phyloP scores from a whole-genome alignment of 2,113 vertebrate species.

The Tenebrosternarchus preto region DNA sequence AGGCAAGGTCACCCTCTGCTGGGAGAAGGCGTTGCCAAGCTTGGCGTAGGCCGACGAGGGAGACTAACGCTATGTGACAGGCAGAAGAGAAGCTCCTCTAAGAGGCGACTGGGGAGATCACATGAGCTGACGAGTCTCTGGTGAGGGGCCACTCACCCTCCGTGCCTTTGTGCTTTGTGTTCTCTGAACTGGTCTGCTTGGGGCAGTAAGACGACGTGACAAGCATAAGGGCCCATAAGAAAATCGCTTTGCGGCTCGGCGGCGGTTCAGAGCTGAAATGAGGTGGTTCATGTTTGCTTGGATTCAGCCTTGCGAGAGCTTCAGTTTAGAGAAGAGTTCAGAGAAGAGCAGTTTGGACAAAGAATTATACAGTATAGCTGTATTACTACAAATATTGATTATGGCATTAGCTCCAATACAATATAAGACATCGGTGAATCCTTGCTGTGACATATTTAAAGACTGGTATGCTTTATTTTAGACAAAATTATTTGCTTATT shows the following conservation, averaged over 20 bases:
- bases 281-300: neutral
- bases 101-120: constrained; percentile 40
- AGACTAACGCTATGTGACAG: constrained; percentile 70
- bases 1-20: constrained; percentile 61
- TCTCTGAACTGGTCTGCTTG: constrained; percentile 5
- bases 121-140: constrained; percentile 28
- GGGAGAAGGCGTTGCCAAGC: constrained; percentile 63
- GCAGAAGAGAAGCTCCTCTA: constrained; percentile 65
- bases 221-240: constrained; percentile 1
- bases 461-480: no score
- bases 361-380: no score
- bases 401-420: no score
- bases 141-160: constrained; percentile 54
- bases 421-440: no score
- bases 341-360: no score
- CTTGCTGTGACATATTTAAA: no score
- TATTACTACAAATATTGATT: no score
- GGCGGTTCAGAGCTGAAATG: neutral
- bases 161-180: constrained; percentile 59
- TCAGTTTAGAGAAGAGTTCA: neutral
- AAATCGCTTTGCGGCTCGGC: neutral
- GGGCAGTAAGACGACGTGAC: constrained; percentile 33
- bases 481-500: no score
- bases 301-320: neutral
- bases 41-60: constrained; percentile 49